A percentile compares a stretch with the other conserved stretches of the same genome.
These are phyloP conservation scores for Cercopithecus hamlyni DNA, from an alignment of 2,797 vertebrate genomes.

Conservation along the genomic window DNA sequence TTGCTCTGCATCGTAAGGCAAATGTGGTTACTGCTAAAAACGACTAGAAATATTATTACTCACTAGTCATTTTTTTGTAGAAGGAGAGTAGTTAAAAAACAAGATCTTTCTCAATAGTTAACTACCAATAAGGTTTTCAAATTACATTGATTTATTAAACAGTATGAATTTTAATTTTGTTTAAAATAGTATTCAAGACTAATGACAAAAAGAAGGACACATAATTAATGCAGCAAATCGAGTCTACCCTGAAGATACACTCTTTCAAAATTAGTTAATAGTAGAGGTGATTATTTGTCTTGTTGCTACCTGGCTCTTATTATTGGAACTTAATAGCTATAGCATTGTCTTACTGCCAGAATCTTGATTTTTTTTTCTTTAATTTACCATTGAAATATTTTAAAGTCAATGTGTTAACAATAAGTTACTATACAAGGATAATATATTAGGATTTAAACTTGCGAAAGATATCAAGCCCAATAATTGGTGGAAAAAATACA, in stretches of 20 bases:
- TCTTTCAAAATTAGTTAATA: not conserved
- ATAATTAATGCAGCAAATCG: not conserved
- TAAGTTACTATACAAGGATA: not conserved
- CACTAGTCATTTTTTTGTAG: not conserved
- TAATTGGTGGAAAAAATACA: not conserved
- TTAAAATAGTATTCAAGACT: not conserved
- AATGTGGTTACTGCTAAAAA: not conserved
- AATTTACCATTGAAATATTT: not conserved
- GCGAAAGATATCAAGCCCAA: not conserved
- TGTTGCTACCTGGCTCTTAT: not conserved
- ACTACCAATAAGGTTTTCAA: not conserved
- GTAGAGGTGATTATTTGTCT: not conserved
- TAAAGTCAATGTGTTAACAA: not conserved
- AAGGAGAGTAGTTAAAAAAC: not conserved
- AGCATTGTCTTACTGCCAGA: not conserved
- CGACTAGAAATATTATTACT: not conserved
- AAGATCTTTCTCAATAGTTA: not conserved
- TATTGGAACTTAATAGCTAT: not conserved
- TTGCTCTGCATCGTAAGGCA: not conserved
- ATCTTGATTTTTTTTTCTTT: not conserved
- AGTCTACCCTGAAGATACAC: not conserved
- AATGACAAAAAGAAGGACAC: not conserved
- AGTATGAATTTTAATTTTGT: slow-evolving; percentile 15
- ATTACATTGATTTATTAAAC: not conserved
- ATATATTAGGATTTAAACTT: not conserved